Percentiles rank a stretch among this genome's conserved stretches.
These are phyloP conservation scores for Eupithecia pulchellata DNA, from an alignment of 2,888 invertebrate genomes.

Conservation along the genomic window DNA sequence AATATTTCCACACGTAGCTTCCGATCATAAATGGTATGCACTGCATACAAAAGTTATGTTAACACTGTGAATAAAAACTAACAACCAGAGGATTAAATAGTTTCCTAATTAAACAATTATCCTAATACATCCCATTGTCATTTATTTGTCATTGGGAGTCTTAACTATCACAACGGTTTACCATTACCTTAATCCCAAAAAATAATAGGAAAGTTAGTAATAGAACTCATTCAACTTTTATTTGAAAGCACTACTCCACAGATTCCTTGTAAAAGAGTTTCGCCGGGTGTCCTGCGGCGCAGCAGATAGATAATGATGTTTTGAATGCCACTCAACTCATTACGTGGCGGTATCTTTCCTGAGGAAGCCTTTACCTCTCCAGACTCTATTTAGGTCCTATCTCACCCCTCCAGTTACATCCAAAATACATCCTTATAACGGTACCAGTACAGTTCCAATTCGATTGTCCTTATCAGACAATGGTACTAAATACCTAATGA, in stretches of 20 bases:
- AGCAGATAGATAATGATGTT: slow-evolving; percentile 79
- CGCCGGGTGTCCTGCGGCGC: slow-evolving; percentile 57
- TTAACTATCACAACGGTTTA: too few species aligned
- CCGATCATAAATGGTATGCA: not conserved
- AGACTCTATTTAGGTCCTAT: slow-evolving; percentile 60
- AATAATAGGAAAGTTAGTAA: not conserved
- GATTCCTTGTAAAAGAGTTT: slow-evolving; percentile 27
- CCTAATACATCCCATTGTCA: not conserved
- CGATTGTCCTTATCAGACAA: slow-evolving; percentile 50
- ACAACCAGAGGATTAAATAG: too few species aligned
- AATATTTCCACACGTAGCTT: not conserved
- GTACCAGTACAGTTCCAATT: slow-evolving; percentile 37
- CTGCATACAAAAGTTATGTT: not conserved
- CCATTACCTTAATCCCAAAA: too few species aligned
- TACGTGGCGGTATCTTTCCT: slow-evolving; percentile 79
- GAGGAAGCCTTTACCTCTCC: slow-evolving; percentile 64
- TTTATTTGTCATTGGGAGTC: too few species aligned
- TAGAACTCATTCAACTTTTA: slow-evolving; percentile 16
- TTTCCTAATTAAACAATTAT: not conserved
- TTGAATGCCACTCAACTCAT: slow-evolving; percentile 82
- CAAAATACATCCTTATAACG: slow-evolving; percentile 45
- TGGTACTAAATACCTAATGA: slow-evolving; percentile 79
- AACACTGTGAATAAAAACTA: not conserved
- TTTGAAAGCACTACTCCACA: slow-evolving; percentile 23
- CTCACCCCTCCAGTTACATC: slow-evolving; percentile 36